These are phyloP conservation scores for Vanessa atalanta DNA, from an alignment of 1,140 invertebrate species.

Conservation along the genomic window DNA sequence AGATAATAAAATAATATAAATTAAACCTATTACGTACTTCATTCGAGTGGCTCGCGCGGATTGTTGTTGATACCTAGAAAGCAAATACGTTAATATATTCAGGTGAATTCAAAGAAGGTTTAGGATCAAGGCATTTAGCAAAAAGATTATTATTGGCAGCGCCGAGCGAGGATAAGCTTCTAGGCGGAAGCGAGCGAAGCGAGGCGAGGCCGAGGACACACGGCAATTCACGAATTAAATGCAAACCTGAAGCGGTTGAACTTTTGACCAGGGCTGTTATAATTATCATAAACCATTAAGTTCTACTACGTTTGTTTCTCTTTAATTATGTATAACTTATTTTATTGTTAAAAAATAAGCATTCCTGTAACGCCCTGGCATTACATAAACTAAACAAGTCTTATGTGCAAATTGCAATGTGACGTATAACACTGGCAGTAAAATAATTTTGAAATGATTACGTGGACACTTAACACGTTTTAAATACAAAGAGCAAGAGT, in stretches of 20 bases:
- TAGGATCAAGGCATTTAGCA: slow-evolving; percentile 65
- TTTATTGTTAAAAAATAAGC: background rate
- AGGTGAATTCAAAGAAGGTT: slow-evolving; percentile 59
- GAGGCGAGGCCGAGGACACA: slow-evolving; percentile 76
- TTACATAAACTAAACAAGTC: slow-evolving; percentile 27
- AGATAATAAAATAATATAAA: slow-evolving; percentile 36
- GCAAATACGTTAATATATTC: slow-evolving; percentile 66
- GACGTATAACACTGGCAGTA: slow-evolving; percentile 34
- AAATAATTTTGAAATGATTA: slow-evolving; percentile 63
- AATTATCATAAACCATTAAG: slow-evolving; percentile 11
- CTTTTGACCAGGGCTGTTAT: slow-evolving; percentile 30
- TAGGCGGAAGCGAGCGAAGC: slow-evolving; percentile 70
- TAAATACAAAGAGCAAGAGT: slow-evolving; percentile 70
- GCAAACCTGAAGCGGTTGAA: slow-evolving; percentile 49
- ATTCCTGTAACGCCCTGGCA: background rate
- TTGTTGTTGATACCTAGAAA: slow-evolving; percentile 80
- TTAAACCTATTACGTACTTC: slow-evolving; percentile 71
- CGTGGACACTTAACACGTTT: slow-evolving; percentile 63
- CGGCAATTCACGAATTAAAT: slow-evolving; percentile 70
- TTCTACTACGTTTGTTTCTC: background rate
- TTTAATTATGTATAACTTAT: background rate
- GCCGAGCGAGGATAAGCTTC: slow-evolving; percentile 72
- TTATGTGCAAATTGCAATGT: slow-evolving; percentile 26
- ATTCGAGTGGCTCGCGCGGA: slow-evolving; percentile 73
- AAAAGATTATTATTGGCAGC: slow-evolving; percentile 72